Evolutionary conservation across 2,113 vertebrate species (phyloP).

Genomic region (Rhinopithecus roxellana): DNA sequence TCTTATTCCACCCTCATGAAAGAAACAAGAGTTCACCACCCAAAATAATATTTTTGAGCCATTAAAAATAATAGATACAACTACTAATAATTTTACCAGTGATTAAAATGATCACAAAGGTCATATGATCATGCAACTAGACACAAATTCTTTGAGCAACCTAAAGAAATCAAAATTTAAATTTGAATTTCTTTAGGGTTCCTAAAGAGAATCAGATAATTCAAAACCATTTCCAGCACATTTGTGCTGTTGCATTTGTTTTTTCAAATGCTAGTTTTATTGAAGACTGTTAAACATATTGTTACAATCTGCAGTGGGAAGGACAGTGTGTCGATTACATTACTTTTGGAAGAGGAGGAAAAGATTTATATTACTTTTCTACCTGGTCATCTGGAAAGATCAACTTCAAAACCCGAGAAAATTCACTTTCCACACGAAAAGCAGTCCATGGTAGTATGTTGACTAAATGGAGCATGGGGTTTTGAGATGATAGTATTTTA

Average conservation of each 20-base stretch:
- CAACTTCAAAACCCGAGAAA: not conserved
- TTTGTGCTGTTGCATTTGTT: not conserved
- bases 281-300: not conserved
- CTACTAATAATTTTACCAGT: slow-evolving; percentile 8
- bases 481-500: not conserved
- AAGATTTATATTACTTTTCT: not conserved
- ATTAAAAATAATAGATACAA: not conserved
- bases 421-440: slow-evolving; percentile 12
- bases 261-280: not conserved
- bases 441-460: not conserved
- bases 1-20: not conserved
- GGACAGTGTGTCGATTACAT: not conserved
- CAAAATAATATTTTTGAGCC: not conserved
- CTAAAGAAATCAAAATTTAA: not conserved
- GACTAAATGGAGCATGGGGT: not conserved
- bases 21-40: not conserved
- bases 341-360: slow-evolving; percentile 23
- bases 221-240: not conserved
- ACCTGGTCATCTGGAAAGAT: not conserved
- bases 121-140: not conserved
- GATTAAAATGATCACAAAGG: not conserved
- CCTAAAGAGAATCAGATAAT: not conserved
- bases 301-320: not conserved
- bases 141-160: not conserved
- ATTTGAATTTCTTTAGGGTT: no score